Conservation (phyloP, 2,113 vertebrate genomes). For the Nyctereutes procyonoides region DNA sequence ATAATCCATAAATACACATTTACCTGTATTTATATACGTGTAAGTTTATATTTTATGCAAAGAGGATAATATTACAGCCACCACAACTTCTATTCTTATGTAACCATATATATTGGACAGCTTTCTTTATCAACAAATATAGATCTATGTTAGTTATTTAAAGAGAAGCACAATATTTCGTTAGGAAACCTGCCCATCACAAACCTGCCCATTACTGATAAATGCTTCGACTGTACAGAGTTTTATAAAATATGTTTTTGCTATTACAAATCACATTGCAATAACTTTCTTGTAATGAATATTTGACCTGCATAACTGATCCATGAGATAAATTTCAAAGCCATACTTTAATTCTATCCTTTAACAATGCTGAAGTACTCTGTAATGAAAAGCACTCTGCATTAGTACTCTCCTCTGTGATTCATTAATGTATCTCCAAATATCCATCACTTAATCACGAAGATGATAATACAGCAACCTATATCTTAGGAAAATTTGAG, state of each 20-base stretch:
- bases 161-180: not conserved
- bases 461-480: not conserved
- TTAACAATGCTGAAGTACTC: not conserved
- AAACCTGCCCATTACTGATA: not conserved
- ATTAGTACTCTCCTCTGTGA: not conserved
- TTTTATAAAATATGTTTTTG: slow-evolving; percentile 18
- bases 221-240: not conserved
- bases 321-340: not conserved
- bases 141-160: not conserved
- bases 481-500: slow-evolving; percentile 6
- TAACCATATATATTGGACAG: not conserved
- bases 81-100: not conserved
- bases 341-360: not conserved
- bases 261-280: not conserved
- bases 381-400: not conserved
- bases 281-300: not conserved
- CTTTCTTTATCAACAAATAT: not conserved
- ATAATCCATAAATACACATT: not conserved
- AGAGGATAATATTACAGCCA: not conserved
- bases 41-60: not conserved
- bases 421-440: slow-evolving; percentile 15
- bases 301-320: not conserved
- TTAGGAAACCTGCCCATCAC: not conserved
- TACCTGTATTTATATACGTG: not conserved
- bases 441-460: slow-evolving; percentile 9